Evolutionary conservation across 2,113 vertebrate species (phyloP), one percentile per base, ranked within the genome.

Genomic region (Notarius quadriscutis): DNA sequence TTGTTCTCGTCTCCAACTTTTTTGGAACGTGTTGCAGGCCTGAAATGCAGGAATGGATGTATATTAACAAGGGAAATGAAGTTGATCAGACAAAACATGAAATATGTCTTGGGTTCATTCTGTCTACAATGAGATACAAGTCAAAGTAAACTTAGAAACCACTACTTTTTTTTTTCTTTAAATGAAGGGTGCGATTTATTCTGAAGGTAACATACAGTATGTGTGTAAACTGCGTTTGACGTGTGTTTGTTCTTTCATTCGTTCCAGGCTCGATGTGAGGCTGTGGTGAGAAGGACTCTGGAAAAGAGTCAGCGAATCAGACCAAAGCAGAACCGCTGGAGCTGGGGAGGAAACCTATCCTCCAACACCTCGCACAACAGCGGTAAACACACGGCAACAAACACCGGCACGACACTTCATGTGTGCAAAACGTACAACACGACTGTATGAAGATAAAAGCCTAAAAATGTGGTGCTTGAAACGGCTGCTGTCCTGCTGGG

Each of bases 241-340:
- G 0, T 48, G 18, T 72, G 17, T 71, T 17, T 72, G 8, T 83
- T 17, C 74, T 9, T 84, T 65, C 86, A 48, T 89, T 81, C 69
- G 25, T 86, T 81, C n/a, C 48, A 97, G 96, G 96, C 95, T 58
- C 95, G 96, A 48, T 96, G 96, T 94, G 96, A 97, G 93, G 96
- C 96, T 27, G 96, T 97, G 62, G 95, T 97, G 57, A 95, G 95
- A 10, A 95, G 96, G 27, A 97, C 96, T 10, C 95, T 96, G 89
- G 96, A 97, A 87, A 96, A 94, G 88, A 96, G 96, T 92, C 96
- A 96, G 93, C 97, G 95, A 90, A 93, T 94, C 83, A 96, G 87
- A 88, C 96, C 95, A 86, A 97, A 93, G 88, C 91, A 92, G 2
- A 96, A 92, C 93, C 95, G 96, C 81, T 97, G 96, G 96, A 97